These are phyloP conservation scores for Pectinophora gossypiella DNA, from an alignment of 1,140 invertebrate species.

Conservation along the genomic window DNA sequence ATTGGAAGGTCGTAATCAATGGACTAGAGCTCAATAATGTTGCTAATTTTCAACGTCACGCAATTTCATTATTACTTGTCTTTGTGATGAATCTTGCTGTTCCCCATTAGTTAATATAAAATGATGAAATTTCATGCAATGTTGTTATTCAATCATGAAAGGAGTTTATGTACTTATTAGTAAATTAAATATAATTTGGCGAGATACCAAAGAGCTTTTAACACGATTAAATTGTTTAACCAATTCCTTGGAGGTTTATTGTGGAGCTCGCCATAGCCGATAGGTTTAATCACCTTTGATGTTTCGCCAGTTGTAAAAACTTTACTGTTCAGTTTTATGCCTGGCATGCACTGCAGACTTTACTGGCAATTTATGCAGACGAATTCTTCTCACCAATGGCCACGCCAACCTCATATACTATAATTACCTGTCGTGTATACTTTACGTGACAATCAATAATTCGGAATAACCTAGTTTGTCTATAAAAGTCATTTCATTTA, in stretches of 20 bases:
- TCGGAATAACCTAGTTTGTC: conserved; percentile 12
- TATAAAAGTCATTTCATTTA: conserved; percentile 15
- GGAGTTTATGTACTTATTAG: not conserved
- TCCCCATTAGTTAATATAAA: no score
- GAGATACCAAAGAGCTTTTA: not conserved
- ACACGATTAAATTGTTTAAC: not conserved
- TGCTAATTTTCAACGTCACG: conserved; percentile 25
- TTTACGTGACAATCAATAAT: conserved; percentile 6
- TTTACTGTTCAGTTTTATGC: conserved; percentile 26
- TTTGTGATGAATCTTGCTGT: not conserved
- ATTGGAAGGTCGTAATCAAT: conserved; percentile 45
- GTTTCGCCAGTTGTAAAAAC: conserved; percentile 32
- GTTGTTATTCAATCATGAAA: not conserved
- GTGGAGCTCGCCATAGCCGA: conserved; percentile 16
- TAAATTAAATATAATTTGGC: not conserved
- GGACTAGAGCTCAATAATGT: conserved; percentile 27
- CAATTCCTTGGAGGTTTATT: not conserved
- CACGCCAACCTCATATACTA: not conserved
- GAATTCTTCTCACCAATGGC: conserved; percentile 17
- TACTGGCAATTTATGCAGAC: conserved; percentile 25
- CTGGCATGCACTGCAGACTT: conserved; percentile 15
- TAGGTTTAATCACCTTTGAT: conserved; percentile 22
- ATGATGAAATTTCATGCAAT: not conserved
- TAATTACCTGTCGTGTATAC: conserved; percentile 5
- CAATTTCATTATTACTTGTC: conserved; percentile 8